Percentiles rank a stretch among this genome's conserved stretches.
These are phyloP conservation scores for Cyclophora albipunctata DNA, from an alignment of 2,888 invertebrate species.

Conservation along the genomic window DNA sequence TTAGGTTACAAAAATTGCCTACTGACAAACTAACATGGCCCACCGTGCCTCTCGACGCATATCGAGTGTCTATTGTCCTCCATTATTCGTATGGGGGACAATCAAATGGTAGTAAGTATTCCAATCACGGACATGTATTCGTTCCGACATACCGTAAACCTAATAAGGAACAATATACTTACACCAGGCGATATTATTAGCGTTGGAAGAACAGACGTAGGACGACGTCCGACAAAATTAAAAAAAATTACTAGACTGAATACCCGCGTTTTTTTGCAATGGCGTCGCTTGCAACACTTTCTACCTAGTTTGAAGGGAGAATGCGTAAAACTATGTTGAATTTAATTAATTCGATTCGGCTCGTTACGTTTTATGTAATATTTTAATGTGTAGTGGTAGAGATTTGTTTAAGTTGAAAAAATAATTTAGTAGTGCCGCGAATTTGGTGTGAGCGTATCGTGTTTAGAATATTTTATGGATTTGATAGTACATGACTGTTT, in stretches of 20 bases:
- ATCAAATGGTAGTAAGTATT: constrained; percentile 44
- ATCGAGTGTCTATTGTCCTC: constrained; percentile 56
- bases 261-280: constrained; percentile 24
- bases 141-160: constrained; percentile 71
- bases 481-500: constrained; percentile 24
- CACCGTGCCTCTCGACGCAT: constrained; percentile 44
- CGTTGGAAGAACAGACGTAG: constrained; percentile 45
- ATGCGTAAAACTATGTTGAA: constrained; percentile 5
- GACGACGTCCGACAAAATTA: constrained; percentile 33
- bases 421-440: constrained; percentile 51
- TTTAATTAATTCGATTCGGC: constrained; percentile 38
- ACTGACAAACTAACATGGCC: constrained; percentile 44
- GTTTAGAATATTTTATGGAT: constrained; percentile 27
- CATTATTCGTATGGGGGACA: constrained; percentile 42
- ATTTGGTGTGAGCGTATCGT: constrained; percentile 43
- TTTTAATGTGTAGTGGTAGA: constrained; percentile 41
- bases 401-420: constrained; percentile 40
- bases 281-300: constrained; percentile 33
- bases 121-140: constrained; percentile 65
- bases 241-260: background rate
- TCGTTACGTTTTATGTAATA: constrained; percentile 60
- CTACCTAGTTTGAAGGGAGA: constrained; percentile 28
- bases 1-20: constrained; percentile 63
- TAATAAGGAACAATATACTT: constrained; percentile 58
- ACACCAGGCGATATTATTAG: constrained; percentile 48